Base-by-base conservation (phyloP, 1,140 invertebrate species). In the Leguminivora glycinivorella region DNA sequence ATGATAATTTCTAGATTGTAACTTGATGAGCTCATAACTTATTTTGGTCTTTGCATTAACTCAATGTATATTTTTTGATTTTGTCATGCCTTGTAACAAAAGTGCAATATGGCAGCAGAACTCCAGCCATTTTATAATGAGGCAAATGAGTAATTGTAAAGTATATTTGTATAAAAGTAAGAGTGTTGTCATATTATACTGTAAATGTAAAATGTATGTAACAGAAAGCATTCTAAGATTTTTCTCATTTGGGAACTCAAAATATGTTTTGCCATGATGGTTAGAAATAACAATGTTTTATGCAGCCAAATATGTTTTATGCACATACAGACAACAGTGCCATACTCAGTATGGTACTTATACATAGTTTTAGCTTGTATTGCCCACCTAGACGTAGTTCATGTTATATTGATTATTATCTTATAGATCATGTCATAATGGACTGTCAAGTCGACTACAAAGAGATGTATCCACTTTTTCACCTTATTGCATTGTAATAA, bases 341-440 rank as follows among this genome's bases (percentile, higher is more conserved):
- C 24, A 29, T 29, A 26, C 14, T 14, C 26, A 14, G 58, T 29
- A 29, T 29, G 17, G 25, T 29, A 26, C 58, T 29, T 17, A 17
- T 29, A 63, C 5, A 26, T 31, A 29, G 58, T 17, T 29, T 29
- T 31, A 29, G 58, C 26, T 29, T 29, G 24, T 60, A 60, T 29
- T 25, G 29, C 58, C 26, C 58, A 63, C 58, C 58, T 63, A 63
- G 58, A 17, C 17, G 26, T 63, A 63, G 58, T 63, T 63, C 17
- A n/a, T 63, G 58, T 63, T 63, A 31, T 63, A 63, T 29, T 52
- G 19, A 52, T 52, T 52, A 52, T 56, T 63, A 63, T 63, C 29
- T 34, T 17, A 58, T 63, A 63, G 58, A 63, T 29, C 58, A 63
- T 63, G 58, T 63, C 58, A 31, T 63, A 63, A 31, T 63, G 25